These are phyloP conservation scores for Sinonovacula constricta DNA, from an alignment of 1,140 invertebrate genomes.

Conservation along the genomic window DNA sequence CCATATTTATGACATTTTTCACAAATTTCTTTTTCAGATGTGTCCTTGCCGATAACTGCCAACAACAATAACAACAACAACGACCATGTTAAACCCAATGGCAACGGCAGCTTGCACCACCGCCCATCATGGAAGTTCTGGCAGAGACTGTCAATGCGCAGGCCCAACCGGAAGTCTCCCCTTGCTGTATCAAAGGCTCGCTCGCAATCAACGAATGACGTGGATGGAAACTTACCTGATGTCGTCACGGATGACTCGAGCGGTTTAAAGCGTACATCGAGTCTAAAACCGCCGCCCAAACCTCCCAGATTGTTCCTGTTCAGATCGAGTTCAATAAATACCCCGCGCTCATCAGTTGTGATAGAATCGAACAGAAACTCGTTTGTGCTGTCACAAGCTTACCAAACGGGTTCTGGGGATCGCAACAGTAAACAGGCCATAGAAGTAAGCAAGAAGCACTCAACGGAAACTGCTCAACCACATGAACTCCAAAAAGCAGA, in stretches of 20 bases:
- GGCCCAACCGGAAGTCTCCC: not conserved
- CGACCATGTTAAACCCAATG: constrained; percentile 1
- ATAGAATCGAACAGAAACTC: constrained; percentile 58
- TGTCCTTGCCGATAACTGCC: constrained; percentile 2
- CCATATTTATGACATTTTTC: too few species aligned
- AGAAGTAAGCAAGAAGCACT: too few species aligned
- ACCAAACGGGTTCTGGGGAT: constrained; percentile 43
- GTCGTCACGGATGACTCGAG: constrained; percentile 54
- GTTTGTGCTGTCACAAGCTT: constrained; percentile 52
- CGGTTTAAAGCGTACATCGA: constrained; percentile 56
- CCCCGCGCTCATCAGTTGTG: constrained; percentile 54
- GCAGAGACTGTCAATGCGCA: constrained; percentile 33
- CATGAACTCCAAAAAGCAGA: too few species aligned
- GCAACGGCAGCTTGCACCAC: not conserved
- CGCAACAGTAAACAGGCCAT: too few species aligned
- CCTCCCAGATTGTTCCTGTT: constrained; percentile 69
- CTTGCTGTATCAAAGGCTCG: not conserved
- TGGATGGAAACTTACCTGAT: constrained; percentile 54
- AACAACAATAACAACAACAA: constrained; percentile 47
- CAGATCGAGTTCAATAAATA: constrained; percentile 67
- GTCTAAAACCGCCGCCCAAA: constrained; percentile 69
- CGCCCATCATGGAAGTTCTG: constrained; percentile 44
- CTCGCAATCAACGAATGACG: not conserved
- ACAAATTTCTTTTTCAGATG: constrained; percentile 25
- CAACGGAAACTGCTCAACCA: too few species aligned